phyloP scores from a whole-genome alignment of 64 coral and sea anemone species.

The Montipora sp. region DNA sequence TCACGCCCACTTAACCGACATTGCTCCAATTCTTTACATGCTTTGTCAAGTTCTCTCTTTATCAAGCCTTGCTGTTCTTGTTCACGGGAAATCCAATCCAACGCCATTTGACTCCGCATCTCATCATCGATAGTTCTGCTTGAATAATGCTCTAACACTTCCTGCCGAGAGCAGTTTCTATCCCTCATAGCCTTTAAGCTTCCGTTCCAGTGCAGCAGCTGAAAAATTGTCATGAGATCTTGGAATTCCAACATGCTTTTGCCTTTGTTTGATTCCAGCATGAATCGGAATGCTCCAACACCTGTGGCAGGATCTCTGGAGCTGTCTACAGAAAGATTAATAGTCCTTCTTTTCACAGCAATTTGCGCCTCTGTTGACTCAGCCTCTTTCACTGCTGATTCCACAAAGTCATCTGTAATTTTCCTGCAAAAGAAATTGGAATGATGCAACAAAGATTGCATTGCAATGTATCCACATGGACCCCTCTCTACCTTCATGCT shows the following conservation, averaged over 20 bases:
- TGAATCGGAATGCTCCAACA: constrained; percentile 90
- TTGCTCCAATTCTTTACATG: constrained; percentile 83
- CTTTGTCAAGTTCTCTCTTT: constrained; percentile 70
- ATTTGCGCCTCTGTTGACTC: constrained; percentile 73
- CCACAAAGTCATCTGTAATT: constrained; percentile 98
- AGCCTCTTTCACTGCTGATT: constrained; percentile 88
- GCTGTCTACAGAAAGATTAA: constrained; percentile 59
- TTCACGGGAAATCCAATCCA: constrained; percentile 94
- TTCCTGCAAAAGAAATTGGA: constrained; percentile 50
- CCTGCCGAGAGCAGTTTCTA: constrained; percentile 89
- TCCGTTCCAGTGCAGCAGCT: constrained; percentile 93
- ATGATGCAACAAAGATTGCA: not conserved
- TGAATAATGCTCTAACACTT: constrained; percentile 87
- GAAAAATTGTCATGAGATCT: constrained; percentile 97
- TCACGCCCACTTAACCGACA: constrained; percentile 86
- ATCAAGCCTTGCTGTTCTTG: constrained; percentile 90
- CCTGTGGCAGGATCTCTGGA: constrained; percentile 77
- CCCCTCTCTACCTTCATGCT: no score
- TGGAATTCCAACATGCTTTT: constrained; percentile 92
- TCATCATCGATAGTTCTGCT: constrained; percentile 88
- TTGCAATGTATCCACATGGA: no score
- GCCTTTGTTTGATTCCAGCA: constrained; percentile 92
- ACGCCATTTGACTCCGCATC: constrained; percentile 96
- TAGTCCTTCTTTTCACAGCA: constrained; percentile 64
- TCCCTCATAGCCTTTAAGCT: constrained; percentile 96